Evolutionary conservation across 2,888 invertebrate species (phyloP).

Genomic region (Dicycla oo): DNA sequence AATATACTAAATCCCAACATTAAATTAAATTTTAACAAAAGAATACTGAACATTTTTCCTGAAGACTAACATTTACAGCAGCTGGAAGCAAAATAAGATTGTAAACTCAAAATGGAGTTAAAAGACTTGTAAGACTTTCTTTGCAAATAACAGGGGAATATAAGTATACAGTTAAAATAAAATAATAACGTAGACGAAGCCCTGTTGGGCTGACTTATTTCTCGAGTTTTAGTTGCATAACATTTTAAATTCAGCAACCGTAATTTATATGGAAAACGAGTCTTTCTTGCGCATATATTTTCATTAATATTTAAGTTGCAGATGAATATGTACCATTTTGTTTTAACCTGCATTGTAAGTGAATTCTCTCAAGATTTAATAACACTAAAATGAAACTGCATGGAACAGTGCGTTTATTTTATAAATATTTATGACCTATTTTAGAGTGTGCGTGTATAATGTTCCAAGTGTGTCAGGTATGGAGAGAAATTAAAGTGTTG

Average conservation of each 20-base stretch:
- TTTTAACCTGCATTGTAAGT: conserved; percentile 8
- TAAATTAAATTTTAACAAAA: not conserved
- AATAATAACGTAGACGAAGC: conserved; percentile 15
- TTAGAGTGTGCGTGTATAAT: too few relatives aligned
- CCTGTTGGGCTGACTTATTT: conserved; percentile 20
- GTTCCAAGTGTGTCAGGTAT: too few relatives aligned
- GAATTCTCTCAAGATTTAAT: not conserved
- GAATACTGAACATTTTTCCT: conserved; percentile 1
- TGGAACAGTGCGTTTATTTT: not conserved
- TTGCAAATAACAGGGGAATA: conserved; percentile 7
- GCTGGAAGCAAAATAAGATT: conserved; percentile 28
- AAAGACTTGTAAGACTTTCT: conserved; percentile 6
- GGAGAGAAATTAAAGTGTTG: too few relatives aligned
- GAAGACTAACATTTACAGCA: conserved; percentile 15
- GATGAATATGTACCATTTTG: conserved; percentile 42
- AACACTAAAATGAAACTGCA: not conserved
- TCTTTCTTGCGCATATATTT: conserved; percentile 43
- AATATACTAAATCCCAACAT: too few relatives aligned
- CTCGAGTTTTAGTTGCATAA: conserved; percentile 34
- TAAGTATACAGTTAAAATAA: conserved; percentile 6
- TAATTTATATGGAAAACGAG: conserved; percentile 50
- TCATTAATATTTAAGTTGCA: conserved; percentile 45
- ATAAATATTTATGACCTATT: too few relatives aligned
- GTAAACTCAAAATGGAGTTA: conserved; percentile 20
- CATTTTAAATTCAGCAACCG: conserved; percentile 42